Base-by-base conservation (phyloP, 2,888 invertebrate genomes). In the Folsomia candida region DNA sequence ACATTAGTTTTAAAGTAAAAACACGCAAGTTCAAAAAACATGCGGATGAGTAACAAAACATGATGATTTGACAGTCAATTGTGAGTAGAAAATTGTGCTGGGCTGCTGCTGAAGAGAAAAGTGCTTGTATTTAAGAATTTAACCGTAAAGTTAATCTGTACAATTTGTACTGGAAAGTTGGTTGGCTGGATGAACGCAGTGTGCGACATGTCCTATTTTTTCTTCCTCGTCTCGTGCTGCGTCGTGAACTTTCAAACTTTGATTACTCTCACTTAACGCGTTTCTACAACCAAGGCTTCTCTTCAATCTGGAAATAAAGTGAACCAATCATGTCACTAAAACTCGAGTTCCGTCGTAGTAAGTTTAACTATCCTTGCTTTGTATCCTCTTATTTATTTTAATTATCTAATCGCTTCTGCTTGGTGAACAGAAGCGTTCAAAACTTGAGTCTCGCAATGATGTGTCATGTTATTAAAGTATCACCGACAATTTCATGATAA, bases 271-370 rank as follows among this genome's bases (percentile, higher is more conserved):
- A 37, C 37, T 37, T 37, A n/a, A 37, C 37, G 14, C 37, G 4
- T 37, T 37, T 37, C 37, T n/a, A n/a, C 37, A 37, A 9, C 37
- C 37, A 37, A 37, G 6, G 6, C 37, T 37, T 37, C 14, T 4
- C 37, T 37, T 37, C 37, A 37, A 37, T 37, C 37, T 37, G 37
- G 37, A 37, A 37, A 37, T 37, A 37, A 37, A 37, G 37, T 37
- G 37, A 14, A 37, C 37, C 37, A 54, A 22, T 54, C 47, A 65
- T 65, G 65, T 22, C 65, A 25, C 25, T 65, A 26, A 65, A 65
- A 65, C 25, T 24, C n/a, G 54, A 65, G 20, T 65, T 65, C 22
- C 65, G 65, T 47, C 65, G 65, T 2, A 28, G 63, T 64, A 64
- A 64, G 63, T 64, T 26, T n/a, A 60, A 20, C 24, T 57, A 57